Evolutionary conservation across 2,113 vertebrate species (phyloP), one percentile per base, ranked within the genome.

Genomic region (Indicator maculatus): DNA sequence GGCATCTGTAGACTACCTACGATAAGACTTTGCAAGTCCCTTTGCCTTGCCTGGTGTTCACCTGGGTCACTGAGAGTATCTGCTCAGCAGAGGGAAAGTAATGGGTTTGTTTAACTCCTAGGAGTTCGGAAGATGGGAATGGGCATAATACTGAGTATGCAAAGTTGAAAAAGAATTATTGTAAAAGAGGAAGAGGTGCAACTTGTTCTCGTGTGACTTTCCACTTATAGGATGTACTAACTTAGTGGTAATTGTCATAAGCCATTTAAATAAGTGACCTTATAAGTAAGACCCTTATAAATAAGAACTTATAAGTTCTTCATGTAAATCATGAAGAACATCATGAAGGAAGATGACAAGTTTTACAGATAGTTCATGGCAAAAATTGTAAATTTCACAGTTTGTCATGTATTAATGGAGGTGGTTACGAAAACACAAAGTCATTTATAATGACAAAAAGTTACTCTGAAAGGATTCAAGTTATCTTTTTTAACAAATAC

Each of bases 331-430:
- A 74, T 76, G 85, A 85, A 84, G 47, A 71, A 63, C 86, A 79
- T 88, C 53, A 56, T 80, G 47, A 79, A 92, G 27, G 14, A 59
- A 88, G 50, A 69, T 73, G 55, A 95, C 39, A 92, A 64, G 93
- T 92, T 94, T 95, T 96, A 92, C 90, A 55, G 41, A 91, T 67
- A 78, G 24, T 52, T 91, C 87, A 93, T 93, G 76, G 78, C 44
- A 95, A 97, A 96, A 94, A 92, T 71, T 31, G 77, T 39, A 90
- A 96, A 86, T 91, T 95, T 86, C 79, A 92, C 56, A 85, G 71
- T 93, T 96, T 92, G 36, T 93, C 81, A 91, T 58, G 77, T 84
- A 85, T 73, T 96, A 94, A 93, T 75, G 52, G 74, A 93, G 44
- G 60, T 36, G 33, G 44, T 38, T 95, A 47, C 93, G 82, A 80